phyloP scores from a whole-genome alignment of 2,113 vertebrate genomes.

The Podarcis raffonei region DNA sequence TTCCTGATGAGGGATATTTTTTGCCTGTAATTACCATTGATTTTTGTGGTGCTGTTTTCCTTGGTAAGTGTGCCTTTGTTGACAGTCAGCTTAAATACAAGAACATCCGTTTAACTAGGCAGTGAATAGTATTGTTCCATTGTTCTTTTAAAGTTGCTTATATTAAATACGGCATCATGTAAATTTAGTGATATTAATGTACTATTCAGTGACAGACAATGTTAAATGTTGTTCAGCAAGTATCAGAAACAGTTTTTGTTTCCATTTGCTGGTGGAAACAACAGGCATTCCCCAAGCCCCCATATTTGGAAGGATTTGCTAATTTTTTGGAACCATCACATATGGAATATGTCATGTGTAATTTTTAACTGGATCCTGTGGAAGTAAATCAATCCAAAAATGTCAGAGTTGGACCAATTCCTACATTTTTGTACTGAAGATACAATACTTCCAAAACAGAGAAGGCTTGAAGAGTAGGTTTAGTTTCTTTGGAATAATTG shows the following conservation, averaged over 20 bases:
- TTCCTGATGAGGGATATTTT: too few species aligned
- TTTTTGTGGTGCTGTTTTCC: background rate
- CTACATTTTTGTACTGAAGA: slow-evolving; percentile 49
- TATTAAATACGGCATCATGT: background rate
- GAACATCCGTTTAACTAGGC: background rate
- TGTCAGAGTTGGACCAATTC: slow-evolving; percentile 27
- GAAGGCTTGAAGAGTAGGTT: background rate
- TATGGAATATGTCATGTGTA: slow-evolving; percentile 15
- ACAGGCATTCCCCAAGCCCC: slow-evolving; percentile 22
- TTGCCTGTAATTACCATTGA: background rate
- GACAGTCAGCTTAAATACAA: background rate
- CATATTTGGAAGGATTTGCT: slow-evolving; percentile 45
- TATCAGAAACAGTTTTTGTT: slow-evolving; percentile 42
- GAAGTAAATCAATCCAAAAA: slow-evolving; percentile 56
- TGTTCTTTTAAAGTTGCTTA: background rate
- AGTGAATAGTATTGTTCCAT: background rate
- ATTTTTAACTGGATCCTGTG: slow-evolving; percentile 48
- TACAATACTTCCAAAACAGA: slow-evolving; percentile 35
- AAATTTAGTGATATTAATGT: background rate
- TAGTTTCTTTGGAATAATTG: slow-evolving; percentile 12
- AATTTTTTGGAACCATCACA: slow-evolving; percentile 39
- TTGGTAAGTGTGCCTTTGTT: background rate
- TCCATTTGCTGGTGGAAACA: slow-evolving; percentile 37
- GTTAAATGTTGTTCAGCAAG: background rate
- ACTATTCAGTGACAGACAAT: background rate